phyloP scores from a whole-genome alignment of 2,113 vertebrate species.

The Boleophthalmus pectinirostris region DNA sequence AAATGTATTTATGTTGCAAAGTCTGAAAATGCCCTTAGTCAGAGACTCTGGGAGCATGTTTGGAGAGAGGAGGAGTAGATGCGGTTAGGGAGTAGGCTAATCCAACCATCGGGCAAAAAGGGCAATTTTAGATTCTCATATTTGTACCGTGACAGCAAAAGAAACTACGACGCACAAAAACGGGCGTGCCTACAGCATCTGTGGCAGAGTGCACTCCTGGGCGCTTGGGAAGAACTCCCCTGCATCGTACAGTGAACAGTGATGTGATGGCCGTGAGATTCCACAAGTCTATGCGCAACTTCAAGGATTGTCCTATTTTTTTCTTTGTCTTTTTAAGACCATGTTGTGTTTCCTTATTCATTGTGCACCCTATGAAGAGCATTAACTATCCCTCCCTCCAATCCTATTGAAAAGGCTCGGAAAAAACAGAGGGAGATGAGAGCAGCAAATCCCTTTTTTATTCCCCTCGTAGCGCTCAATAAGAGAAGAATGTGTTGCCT shows the following conservation, averaged over 20 bases:
- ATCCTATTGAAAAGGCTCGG: constrained; percentile 78
- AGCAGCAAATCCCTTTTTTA: constrained; percentile 87
- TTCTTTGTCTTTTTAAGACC: constrained; percentile 57
- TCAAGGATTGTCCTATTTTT: constrained; percentile 60
- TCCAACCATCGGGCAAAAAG: constrained; percentile 73
- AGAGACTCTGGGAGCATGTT: constrained; percentile 49
- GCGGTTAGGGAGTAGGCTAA: constrained; percentile 78
- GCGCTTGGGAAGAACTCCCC: constrained; percentile 44
- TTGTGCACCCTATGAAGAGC: constrained; percentile 82
- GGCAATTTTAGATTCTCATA: constrained; percentile 74
- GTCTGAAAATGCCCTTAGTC: constrained; percentile 39
- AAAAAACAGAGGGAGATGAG: constrained; percentile 84
- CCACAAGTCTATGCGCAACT: constrained; percentile 69
- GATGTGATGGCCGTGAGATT: constrained; percentile 66
- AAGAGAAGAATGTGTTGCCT: constrained; percentile 89
- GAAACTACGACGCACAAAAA: constrained; percentile 51
- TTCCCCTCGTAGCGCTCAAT: constrained; percentile 86
- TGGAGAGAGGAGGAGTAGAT: constrained; percentile 76
- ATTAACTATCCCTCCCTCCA: constrained; percentile 84
- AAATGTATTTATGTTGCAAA: constrained; percentile 13
- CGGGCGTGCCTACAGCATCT: constrained; percentile 63
- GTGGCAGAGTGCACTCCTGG: constrained; percentile 38
- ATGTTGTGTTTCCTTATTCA: constrained; percentile 79
- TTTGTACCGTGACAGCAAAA: constrained; percentile 62
- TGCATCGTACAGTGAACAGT: constrained; percentile 52